A percentile compares a stretch with the other conserved stretches of the same genome.
These are phyloP conservation scores for Pegea sp. DNA, from an alignment of 23 tunicate genomes.

Conservation along the genomic window DNA sequence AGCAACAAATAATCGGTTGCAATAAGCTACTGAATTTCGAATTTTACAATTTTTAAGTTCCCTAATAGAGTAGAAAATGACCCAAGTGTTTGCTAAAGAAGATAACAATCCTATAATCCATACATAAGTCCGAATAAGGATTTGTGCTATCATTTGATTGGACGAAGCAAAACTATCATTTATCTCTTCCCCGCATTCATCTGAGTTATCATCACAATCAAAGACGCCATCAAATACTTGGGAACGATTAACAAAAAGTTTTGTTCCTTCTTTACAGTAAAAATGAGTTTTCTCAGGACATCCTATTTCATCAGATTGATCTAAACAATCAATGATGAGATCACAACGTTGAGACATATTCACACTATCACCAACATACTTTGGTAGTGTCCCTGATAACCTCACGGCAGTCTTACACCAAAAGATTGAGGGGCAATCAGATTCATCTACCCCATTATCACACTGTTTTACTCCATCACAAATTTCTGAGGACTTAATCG, in stretches of 20 bases:
- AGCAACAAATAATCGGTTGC: background rate
- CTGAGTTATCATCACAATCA: background rate
- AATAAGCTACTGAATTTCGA: background rate
- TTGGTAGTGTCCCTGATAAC: background rate
- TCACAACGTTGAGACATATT: conserved; percentile 2
- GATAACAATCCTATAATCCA: background rate
- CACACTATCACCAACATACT: too few relatives aligned
- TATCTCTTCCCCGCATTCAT: background rate
- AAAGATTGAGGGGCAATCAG: background rate
- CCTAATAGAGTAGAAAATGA: background rate
- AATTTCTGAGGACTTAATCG: too few relatives aligned
- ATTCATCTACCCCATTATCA: background rate
- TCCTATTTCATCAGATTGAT: conserved; percentile 1
- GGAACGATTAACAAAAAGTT: conserved; percentile 1
- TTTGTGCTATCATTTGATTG: background rate
- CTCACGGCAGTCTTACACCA: background rate
- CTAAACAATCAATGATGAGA: conserved; percentile 2
- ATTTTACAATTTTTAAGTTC: too few relatives aligned
- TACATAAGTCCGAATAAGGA: background rate
- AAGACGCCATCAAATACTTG: conserved; percentile 2
- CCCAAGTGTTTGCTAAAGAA: background rate
- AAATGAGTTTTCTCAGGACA: conserved; percentile 8
- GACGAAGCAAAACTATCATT: background rate
- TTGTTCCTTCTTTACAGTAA: conserved; percentile 5
- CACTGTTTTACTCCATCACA: background rate